These are phyloP conservation scores for Hydractinia echinata DNA, from an alignment of 30 jellyfish, hydroid and myxozoan genomes.

Conservation along the genomic window DNA sequence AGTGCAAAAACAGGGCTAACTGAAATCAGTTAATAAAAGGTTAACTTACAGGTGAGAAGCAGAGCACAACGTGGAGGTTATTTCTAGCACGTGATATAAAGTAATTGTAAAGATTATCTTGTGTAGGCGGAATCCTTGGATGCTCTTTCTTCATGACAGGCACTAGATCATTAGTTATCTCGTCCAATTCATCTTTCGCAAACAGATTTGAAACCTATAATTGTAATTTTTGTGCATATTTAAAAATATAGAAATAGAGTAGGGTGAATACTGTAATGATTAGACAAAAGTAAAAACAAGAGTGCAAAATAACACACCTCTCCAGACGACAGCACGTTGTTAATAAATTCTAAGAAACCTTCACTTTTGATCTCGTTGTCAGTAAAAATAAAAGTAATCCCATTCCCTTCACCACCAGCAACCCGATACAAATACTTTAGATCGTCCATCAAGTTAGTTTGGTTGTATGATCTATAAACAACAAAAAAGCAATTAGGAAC, in stretches of 20 bases:
- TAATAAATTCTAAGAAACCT: conserved; percentile 77
- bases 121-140: conserved; percentile 96
- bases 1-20: too few relatives aligned
- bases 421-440: conserved; percentile 77
- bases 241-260: too few relatives aligned
- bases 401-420: conserved; percentile 96
- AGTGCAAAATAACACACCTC: conserved; percentile 52
- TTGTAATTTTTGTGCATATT: too few relatives aligned
- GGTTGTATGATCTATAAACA: conserved; percentile 76
- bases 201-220: conserved; percentile 89
- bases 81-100: conserved; percentile 95
- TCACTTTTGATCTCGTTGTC: conserved; percentile 96
- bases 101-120: conserved; percentile 81
- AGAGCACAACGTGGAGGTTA: conserved; percentile 88
- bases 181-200: conserved; percentile 95
- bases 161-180: conserved; percentile 78
- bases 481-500: neutral
- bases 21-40: neutral
- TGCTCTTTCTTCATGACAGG: conserved; percentile 94
- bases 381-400: conserved; percentile 89
- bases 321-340: conserved; percentile 96
- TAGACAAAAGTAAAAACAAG: neutral
- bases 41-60: conserved; percentile 93
- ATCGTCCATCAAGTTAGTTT: conserved; percentile 90
- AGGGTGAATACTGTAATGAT: neutral